Percentiles rank a stretch among this genome's conserved stretches.
phyloP scores from a whole-genome alignment of 2,113 vertebrate genomes.

The Laticauda colubrina region DNA sequence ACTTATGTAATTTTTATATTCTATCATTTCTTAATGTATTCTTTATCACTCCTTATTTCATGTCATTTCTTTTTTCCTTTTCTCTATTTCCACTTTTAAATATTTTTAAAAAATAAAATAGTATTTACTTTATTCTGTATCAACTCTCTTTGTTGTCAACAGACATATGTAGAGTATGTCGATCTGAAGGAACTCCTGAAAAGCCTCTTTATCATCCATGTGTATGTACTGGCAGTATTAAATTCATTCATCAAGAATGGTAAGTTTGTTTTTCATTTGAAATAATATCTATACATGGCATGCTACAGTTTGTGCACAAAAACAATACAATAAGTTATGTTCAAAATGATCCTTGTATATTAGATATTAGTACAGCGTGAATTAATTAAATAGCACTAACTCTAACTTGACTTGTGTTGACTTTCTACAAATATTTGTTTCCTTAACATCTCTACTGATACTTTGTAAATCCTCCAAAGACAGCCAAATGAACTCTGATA shows the following conservation, averaged over 20 bases:
- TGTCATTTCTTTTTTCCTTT: not conserved
- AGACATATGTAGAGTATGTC: conserved; percentile 98
- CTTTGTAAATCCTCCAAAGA: not conserved
- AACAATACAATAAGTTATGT: not conserved
- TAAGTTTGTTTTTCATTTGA: conserved; percentile 67
- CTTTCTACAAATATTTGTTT: not conserved
- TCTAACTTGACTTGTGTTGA: not conserved
- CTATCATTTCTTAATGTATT: not conserved
- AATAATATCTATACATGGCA: not conserved
- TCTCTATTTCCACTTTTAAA: not conserved
- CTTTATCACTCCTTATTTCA: not conserved
- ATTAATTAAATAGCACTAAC: not conserved
- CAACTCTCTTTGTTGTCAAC: conserved; percentile 57
- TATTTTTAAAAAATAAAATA: not conserved
- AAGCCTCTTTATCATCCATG: conserved; percentile 98
- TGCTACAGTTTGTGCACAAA: not conserved
- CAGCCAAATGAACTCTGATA: not conserved
- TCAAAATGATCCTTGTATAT: not conserved
- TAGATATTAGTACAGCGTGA: not conserved
- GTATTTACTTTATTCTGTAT: not conserved
- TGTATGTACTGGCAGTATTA: conserved; percentile 99
- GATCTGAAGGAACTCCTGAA: conserved; percentile 95
- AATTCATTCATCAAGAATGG: conserved; percentile 99
- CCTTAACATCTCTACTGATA: not conserved
- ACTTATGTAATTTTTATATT: not conserved